Conservation (phyloP, 2,888 invertebrate genomes). For the Drosophila mettleri region DNA sequence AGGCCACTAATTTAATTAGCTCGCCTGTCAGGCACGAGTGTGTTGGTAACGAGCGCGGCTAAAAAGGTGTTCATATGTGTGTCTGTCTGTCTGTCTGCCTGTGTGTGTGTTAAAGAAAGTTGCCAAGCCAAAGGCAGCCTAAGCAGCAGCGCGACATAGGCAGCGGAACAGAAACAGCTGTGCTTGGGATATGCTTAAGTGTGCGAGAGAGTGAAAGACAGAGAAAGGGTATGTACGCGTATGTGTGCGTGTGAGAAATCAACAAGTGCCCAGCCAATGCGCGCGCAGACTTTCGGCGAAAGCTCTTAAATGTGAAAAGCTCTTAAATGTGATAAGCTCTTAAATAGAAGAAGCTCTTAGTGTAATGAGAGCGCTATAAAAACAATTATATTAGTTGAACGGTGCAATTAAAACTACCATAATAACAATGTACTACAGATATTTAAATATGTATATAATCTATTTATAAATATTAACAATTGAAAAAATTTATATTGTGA, state of each 20-base stretch:
- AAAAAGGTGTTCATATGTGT: conserved; percentile 1
- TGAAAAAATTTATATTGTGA: background rate
- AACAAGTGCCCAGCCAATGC: conserved; percentile 70
- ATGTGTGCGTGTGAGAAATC: conserved; percentile 53
- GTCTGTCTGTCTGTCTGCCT: conserved; percentile 4
- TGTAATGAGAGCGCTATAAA: conserved; percentile 4
- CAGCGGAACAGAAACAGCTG: conserved; percentile 61
- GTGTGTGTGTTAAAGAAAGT: conserved; percentile 26
- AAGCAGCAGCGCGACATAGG: conserved; percentile 28
- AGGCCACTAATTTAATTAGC: conserved; percentile 74
- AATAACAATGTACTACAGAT: background rate
- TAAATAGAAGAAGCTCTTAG: conserved; percentile 31
- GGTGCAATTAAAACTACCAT: background rate
- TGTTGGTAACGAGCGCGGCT: conserved; percentile 28
- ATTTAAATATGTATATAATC: background rate
- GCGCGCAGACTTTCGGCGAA: conserved; percentile 54
- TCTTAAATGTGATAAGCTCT: conserved; percentile 34
- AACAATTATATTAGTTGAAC: conserved; percentile 3
- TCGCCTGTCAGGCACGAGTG: conserved; percentile 60
- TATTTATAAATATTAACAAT: conserved; percentile 1
- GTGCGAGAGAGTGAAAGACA: conserved; percentile 18
- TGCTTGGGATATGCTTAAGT: conserved; percentile 23
- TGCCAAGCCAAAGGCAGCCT: conserved; percentile 16
- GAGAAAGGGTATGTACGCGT: background rate
- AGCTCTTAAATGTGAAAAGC: conserved; percentile 25